Conservation (phyloP, 2,888 invertebrate genomes). For the Spodoptera picta region DNA sequence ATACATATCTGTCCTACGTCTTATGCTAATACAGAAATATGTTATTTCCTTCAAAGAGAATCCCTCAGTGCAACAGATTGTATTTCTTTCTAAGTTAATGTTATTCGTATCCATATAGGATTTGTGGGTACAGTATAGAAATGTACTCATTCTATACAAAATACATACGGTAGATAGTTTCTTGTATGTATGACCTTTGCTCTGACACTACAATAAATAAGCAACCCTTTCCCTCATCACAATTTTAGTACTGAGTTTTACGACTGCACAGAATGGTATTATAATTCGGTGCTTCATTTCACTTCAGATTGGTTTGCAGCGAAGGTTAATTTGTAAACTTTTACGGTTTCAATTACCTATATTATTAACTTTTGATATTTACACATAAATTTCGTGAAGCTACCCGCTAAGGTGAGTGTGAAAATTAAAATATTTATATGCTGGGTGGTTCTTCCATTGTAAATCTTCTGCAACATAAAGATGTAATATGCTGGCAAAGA, state of each 20-base stretch:
- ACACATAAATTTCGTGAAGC: too few species aligned
- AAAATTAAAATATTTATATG: not conserved
- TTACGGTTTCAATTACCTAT: not conserved
- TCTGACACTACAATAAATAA: slow-evolving; percentile 28
- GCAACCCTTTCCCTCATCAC: slow-evolving; percentile 41
- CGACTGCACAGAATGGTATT: slow-evolving; percentile 25
- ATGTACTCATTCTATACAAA: too few species aligned
- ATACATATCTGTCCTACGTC: slow-evolving; percentile 12
- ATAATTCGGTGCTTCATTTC: slow-evolving; percentile 39
- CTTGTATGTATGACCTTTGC: slow-evolving; percentile 1
- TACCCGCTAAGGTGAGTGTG: too few species aligned
- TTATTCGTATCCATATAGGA: too few species aligned
- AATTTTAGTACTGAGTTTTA: slow-evolving; percentile 47
- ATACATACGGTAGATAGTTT: too few species aligned
- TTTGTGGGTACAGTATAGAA: too few species aligned
- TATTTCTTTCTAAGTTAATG: not conserved
- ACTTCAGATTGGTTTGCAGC: slow-evolving; percentile 37
- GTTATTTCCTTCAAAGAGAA: slow-evolving; percentile 1
- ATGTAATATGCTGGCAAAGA: slow-evolving; percentile 6
- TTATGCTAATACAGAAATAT: slow-evolving; percentile 14
- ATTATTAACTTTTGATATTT: too few species aligned
- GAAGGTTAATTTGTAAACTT: slow-evolving; percentile 17
- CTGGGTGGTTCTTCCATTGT: not conserved
- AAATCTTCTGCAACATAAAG: not conserved
- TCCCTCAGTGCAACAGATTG: not conserved